Conservation (phyloP, 1,140 invertebrate genomes). For the Drosophila littoralis region DNA sequence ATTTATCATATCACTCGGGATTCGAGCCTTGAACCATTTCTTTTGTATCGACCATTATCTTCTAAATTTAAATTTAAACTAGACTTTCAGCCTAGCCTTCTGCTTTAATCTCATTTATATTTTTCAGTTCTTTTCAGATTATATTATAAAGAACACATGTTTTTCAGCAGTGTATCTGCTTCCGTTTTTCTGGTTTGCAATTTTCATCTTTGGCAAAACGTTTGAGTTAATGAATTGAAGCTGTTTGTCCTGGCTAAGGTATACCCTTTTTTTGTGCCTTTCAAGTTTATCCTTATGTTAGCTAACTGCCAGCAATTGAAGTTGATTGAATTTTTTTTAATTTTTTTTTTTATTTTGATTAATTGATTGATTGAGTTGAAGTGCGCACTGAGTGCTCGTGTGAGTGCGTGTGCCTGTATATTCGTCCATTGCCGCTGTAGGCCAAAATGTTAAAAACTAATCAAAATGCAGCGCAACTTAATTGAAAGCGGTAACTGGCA, state of each 20-base stretch:
- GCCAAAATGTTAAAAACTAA: constrained; percentile 72
- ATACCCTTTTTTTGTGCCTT: constrained; percentile 24
- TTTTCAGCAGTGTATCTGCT: constrained; percentile 15
- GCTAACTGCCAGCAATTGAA: constrained; percentile 67
- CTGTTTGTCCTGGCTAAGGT: constrained; percentile 45
- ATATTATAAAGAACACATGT: background rate
- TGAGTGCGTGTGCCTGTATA: constrained; percentile 10
- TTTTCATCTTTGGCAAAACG: constrained; percentile 61
- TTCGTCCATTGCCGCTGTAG: constrained; percentile 15
- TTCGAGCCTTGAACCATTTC: no score
- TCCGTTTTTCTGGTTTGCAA: constrained; percentile 62
- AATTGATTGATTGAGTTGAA: constrained; percentile 78
- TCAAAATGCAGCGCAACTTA: constrained; percentile 69
- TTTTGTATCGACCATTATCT: no score
- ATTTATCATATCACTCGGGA: no score
- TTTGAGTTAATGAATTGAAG: constrained; percentile 74
- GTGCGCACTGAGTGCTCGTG: constrained; percentile 26
- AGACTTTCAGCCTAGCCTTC: no score
- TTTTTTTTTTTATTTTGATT: constrained; percentile 71
- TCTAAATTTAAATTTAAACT: no score
- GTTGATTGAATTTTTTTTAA: constrained; percentile 69
- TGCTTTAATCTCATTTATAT: background rate
- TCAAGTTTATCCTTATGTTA: constrained; percentile 41
- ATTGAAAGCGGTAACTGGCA: constrained; percentile 64
- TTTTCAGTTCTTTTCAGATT: background rate